A percentile compares a stretch with the other conserved stretches of the same genome.
Evolutionary conservation across 2,797 vertebrate species (phyloP).

Genomic region (Sorex maritimensis): DNA sequence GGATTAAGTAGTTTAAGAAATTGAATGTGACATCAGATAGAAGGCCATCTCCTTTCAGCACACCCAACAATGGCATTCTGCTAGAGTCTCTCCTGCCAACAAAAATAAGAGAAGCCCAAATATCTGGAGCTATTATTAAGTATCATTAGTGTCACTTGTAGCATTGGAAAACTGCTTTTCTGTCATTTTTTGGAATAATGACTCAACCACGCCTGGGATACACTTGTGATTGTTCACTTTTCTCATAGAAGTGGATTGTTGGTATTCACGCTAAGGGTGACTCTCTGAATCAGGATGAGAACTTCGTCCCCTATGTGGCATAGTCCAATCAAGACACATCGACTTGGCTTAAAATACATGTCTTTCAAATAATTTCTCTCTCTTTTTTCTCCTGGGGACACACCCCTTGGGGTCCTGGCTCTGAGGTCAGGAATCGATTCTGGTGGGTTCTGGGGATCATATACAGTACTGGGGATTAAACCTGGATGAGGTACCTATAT

Average conservation of each 20-base stretch:
- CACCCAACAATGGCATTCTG: constrained; percentile 6
- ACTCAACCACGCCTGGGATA: not conserved
- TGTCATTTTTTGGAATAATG: constrained; percentile 75
- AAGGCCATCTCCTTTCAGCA: constrained; percentile 32
- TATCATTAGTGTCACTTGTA: constrained; percentile 79
- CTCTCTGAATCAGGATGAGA: not conserved
- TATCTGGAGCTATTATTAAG: constrained; percentile 73
- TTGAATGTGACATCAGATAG: constrained; percentile 56
- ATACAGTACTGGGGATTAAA: no score
- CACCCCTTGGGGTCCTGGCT: no score
- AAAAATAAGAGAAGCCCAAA: constrained; percentile 40
- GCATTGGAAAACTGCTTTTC: constrained; percentile 75
- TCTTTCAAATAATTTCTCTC: constrained; percentile 28
- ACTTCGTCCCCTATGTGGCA: not conserved
- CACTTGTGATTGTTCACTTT: not conserved
- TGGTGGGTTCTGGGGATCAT: no score
- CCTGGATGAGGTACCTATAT: no score
- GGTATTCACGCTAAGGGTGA: not conserved
- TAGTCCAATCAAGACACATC: not conserved
- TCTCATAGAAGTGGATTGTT: constrained; percentile 12
- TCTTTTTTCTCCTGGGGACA: no score
- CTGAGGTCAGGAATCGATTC: no score
- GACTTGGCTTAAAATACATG: not conserved
- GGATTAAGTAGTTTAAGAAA: constrained; percentile 73
- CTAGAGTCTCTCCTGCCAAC: not conserved